phyloP scores from a whole-genome alignment of 2,888 invertebrate species.

The Muscina levida region DNA sequence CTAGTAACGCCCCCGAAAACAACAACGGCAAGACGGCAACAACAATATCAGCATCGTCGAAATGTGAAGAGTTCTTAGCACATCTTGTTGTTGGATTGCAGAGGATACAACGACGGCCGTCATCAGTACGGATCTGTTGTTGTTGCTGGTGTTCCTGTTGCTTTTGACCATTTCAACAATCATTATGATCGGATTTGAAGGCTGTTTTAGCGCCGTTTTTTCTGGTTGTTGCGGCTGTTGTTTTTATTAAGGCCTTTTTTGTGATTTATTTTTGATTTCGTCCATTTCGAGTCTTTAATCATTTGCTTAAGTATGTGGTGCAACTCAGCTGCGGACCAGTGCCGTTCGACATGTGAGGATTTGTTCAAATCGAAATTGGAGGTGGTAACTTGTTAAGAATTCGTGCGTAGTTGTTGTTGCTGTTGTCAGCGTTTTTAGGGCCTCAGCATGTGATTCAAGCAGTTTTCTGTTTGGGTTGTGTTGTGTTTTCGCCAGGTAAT shows the following conservation, averaged over 20 bases:
- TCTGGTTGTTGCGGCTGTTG: conserved; percentile 20
- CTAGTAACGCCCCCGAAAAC: conserved; percentile 72
- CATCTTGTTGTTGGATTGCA: conserved; percentile 52
- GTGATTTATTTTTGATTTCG: conserved; percentile 50
- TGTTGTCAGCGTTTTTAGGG: neutral
- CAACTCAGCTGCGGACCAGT: conserved; percentile 9
- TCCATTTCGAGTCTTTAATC: conserved; percentile 56
- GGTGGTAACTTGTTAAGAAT: conserved; percentile 64
- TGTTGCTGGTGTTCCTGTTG: neutral
- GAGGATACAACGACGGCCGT: conserved; percentile 15
- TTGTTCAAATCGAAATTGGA: conserved; percentile 43
- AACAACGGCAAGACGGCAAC: too few relatives aligned
- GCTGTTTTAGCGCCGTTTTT: conserved; percentile 46
- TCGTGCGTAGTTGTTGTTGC: conserved; percentile 30
- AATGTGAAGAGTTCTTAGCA: conserved; percentile 45
- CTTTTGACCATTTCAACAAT: conserved; percentile 17
- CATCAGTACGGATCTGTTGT: neutral
- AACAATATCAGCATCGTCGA: neutral
- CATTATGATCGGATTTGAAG: conserved; percentile 37
- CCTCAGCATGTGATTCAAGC: neutral
- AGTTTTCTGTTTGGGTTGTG: conserved; percentile 15
- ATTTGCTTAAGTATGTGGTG: conserved; percentile 61
- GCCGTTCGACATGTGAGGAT: conserved; percentile 47
- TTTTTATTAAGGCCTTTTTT: conserved; percentile 17
- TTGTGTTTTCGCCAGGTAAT: conserved; percentile 46